phyloP scores from a whole-genome alignment of 1,140 invertebrate species.

The Ctenoplectra terminalis region DNA sequence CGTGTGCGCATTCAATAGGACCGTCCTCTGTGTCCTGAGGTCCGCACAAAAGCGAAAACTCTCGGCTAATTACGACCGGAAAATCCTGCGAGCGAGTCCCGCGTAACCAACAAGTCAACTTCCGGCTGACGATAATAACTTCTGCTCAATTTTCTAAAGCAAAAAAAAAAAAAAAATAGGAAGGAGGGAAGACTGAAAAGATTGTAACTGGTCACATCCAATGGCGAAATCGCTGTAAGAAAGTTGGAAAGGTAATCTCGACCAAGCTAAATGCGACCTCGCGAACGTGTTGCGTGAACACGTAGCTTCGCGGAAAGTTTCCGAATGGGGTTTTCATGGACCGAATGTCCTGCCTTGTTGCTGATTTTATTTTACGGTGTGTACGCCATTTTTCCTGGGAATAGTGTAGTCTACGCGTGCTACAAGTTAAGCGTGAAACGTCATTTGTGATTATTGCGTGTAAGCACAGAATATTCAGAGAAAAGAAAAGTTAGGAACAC shows the following conservation, averaged over 20 bases:
- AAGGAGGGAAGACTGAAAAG: background rate
- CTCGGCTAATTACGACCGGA: constrained; percentile 1
- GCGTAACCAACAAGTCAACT: background rate
- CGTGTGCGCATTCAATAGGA: background rate
- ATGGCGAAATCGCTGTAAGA: background rate
- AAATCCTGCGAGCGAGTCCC: no score
- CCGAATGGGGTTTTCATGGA: background rate
- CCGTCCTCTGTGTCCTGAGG: background rate
- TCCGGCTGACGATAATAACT: constrained; percentile 5
- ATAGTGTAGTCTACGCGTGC: background rate
- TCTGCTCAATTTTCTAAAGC: background rate
- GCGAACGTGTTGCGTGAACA: background rate
- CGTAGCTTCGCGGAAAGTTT: background rate
- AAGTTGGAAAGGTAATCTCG: constrained; percentile 17
- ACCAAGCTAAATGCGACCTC: background rate
- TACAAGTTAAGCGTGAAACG: background rate
- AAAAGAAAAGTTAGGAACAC: background rate
- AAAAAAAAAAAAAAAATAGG: no score
- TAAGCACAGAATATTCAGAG: background rate
- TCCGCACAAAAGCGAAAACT: background rate
- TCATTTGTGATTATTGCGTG: background rate
- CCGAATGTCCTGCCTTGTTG: background rate
- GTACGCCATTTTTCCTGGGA: background rate
- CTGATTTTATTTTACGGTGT: background rate
- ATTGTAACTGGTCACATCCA: background rate